Percentiles rank a stretch among this genome's conserved stretches.
phyloP scores from a whole-genome alignment of 2,888 invertebrate genomes.

The Agrypnus murinus region DNA sequence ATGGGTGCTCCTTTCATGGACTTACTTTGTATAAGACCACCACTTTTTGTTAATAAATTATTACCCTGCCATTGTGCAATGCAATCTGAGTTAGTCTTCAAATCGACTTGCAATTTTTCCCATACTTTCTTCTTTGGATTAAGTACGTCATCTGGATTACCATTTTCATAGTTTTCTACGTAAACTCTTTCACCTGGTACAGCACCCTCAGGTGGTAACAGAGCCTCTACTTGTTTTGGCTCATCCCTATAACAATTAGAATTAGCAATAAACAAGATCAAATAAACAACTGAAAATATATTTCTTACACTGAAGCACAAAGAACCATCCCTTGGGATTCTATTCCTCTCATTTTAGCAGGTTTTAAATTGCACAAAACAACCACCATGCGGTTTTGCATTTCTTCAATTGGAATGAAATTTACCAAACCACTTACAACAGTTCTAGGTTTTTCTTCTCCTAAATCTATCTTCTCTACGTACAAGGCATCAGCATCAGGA shows the following conservation, averaged over 20 bases:
- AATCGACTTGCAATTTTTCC: conserved; percentile 91
- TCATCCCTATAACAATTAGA: conserved; percentile 72
- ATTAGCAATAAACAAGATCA: neutral
- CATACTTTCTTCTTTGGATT: conserved; percentile 98
- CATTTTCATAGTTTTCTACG: conserved; percentile 87
- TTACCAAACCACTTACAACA: conserved; percentile 92
- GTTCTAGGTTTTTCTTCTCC: conserved; percentile 84
- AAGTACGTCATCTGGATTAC: conserved; percentile 87
- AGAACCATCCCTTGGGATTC: conserved; percentile 95
- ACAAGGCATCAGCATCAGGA: conserved; percentile 93
- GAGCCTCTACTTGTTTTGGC: conserved; percentile 88
- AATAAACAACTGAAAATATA: conserved; percentile 46
- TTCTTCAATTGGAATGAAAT: conserved; percentile 91
- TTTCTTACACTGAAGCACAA: conserved; percentile 85
- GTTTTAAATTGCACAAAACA: conserved; percentile 96
- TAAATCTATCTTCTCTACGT: conserved; percentile 93
- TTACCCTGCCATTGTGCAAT: conserved; percentile 92
- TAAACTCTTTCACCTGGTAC: conserved; percentile 89
- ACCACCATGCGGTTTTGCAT: conserved; percentile 93
- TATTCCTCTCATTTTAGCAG: conserved; percentile 96
- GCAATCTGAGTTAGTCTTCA: conserved; percentile 81
- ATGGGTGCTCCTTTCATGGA: conserved; percentile 88
- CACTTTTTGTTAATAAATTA: conserved; percentile 81
- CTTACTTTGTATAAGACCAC: conserved; percentile 84
- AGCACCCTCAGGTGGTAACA: conserved; percentile 81